phyloP scores from a whole-genome alignment of 2,113 vertebrate genomes.

The Nothobranchius furzeri region DNA sequence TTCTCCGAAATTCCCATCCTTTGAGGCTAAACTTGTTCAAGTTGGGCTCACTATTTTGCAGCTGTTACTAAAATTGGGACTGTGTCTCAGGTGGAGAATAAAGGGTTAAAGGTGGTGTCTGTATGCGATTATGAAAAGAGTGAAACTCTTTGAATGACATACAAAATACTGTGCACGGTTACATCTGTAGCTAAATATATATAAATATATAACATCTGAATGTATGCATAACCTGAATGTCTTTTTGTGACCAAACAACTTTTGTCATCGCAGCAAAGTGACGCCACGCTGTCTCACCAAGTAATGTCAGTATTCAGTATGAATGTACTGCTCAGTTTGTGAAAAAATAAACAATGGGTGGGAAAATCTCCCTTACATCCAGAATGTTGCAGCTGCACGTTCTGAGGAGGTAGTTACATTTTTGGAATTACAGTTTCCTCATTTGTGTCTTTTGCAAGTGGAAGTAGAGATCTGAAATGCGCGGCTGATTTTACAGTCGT shows the following conservation, averaged over 20 bases:
- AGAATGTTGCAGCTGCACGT: slow-evolving; percentile 32
- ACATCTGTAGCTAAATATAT: background rate
- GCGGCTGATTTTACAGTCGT: slow-evolving; percentile 15
- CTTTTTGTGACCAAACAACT: slow-evolving; percentile 17
- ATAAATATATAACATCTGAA: slow-evolving; percentile 1
- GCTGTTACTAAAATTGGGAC: slow-evolving; percentile 2
- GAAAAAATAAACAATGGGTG: slow-evolving; percentile 19
- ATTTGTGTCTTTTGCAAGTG: slow-evolving; percentile 25
- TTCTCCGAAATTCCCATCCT: background rate
- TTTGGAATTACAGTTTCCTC: slow-evolving; percentile 37
- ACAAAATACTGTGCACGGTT: slow-evolving; percentile 33
- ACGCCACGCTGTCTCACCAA: slow-evolving; percentile 45
- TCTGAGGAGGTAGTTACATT: slow-evolving; percentile 47
- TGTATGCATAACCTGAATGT: slow-evolving; percentile 25
- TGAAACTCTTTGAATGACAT: slow-evolving; percentile 8
- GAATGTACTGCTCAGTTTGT: slow-evolving; percentile 42
- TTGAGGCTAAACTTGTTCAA: background rate
- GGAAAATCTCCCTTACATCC: slow-evolving; percentile 25
- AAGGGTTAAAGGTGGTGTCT: slow-evolving; percentile 13
- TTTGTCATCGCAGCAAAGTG: slow-evolving; percentile 19
- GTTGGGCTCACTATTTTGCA: background rate
- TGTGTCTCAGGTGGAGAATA: background rate
- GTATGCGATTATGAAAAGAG: background rate
- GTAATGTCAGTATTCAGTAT: slow-evolving; percentile 48
- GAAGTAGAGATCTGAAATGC: slow-evolving; percentile 19